Evolutionary conservation across 2,113 vertebrate genomes (phyloP).

Genomic region (Dipodomys ordii): DNA sequence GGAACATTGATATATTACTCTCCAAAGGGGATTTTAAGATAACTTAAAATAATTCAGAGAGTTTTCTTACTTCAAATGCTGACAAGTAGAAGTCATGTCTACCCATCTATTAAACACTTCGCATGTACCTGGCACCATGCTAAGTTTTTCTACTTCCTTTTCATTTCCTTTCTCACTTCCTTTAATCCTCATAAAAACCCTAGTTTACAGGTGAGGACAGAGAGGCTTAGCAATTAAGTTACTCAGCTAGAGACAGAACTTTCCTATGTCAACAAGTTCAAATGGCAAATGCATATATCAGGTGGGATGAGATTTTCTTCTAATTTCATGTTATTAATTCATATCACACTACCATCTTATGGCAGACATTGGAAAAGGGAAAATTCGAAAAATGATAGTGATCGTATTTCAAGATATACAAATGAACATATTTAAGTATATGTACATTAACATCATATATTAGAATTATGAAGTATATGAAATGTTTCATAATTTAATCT

Average conservation of each 20-base stretch:
- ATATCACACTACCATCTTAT: not conserved
- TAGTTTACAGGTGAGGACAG: slow-evolving; percentile 25
- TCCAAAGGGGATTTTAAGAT: not conserved
- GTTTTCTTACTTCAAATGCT: slow-evolving; percentile 16
- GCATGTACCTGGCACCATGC: not conserved
- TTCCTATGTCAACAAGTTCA: slow-evolving; percentile 55
- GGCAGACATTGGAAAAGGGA: slow-evolving; percentile 17
- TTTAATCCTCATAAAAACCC: slow-evolving; percentile 18
- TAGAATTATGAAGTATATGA: not conserved
- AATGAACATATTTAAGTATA: not conserved
- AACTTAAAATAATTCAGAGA: not conserved
- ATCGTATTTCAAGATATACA: not conserved
- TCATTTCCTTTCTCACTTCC: not conserved
- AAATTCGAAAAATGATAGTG: not conserved
- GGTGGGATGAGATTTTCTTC: not conserved
- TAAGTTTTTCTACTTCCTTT: not conserved
- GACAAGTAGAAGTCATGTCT: slow-evolving; percentile 8
- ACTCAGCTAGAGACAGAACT: slow-evolving; percentile 39
- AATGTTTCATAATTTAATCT: not conserved
- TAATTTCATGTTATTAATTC: slow-evolving; percentile 42
- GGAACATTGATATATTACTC: not conserved
- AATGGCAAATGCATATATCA: not conserved
- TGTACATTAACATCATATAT: not conserved
- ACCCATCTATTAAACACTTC: not conserved
- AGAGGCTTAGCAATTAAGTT: slow-evolving; percentile 22